Percentiles rank a stretch among this genome's conserved stretches.
Conservation (phyloP, 1,140 invertebrate species). For the Alviniconcha marisindica region DNA sequence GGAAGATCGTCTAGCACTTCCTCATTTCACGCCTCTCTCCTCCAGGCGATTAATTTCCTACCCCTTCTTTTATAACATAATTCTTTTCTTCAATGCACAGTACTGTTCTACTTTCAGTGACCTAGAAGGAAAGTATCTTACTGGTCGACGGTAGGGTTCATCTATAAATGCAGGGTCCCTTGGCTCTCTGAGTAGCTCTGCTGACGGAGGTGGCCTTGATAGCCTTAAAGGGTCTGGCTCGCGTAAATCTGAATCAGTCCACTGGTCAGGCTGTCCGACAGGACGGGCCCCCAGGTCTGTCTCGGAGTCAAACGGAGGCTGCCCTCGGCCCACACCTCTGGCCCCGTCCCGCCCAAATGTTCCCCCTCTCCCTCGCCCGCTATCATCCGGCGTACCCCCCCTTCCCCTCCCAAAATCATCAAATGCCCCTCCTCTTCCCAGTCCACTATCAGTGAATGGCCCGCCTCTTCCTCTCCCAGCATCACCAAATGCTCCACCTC, state of each 20-base stretch:
- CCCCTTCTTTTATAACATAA: no score
- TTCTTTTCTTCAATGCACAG: no score
- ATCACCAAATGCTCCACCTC: neutral
- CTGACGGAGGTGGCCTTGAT: neutral
- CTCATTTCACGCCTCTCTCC: no score
- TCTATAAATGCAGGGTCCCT: neutral
- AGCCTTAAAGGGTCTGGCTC: slow-evolving; percentile 9
- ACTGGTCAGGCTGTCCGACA: slow-evolving; percentile 29
- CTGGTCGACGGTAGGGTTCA: slow-evolving; percentile 23
- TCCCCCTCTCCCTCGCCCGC: slow-evolving; percentile 32
- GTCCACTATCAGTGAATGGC: no score
- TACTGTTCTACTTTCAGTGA: no score
- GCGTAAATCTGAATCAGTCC: slow-evolving; percentile 18
- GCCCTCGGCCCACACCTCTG: slow-evolving; percentile 3
- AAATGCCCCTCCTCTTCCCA: no score
- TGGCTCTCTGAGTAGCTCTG: neutral
- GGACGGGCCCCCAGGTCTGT: slow-evolving; percentile 23
- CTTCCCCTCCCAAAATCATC: no score
- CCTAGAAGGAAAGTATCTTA: neutral
- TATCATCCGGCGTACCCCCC: neutral
- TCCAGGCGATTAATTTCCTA: no score
- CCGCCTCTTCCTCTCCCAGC: no score
- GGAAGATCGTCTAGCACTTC: no score
- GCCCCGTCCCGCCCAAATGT: neutral
- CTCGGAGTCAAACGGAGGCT: slow-evolving; percentile 25